Percentiles rank a stretch among this genome's conserved stretches.
These are phyloP conservation scores for Ciconia maguari DNA, from an alignment of 2,113 vertebrate genomes.

Conservation along the genomic window DNA sequence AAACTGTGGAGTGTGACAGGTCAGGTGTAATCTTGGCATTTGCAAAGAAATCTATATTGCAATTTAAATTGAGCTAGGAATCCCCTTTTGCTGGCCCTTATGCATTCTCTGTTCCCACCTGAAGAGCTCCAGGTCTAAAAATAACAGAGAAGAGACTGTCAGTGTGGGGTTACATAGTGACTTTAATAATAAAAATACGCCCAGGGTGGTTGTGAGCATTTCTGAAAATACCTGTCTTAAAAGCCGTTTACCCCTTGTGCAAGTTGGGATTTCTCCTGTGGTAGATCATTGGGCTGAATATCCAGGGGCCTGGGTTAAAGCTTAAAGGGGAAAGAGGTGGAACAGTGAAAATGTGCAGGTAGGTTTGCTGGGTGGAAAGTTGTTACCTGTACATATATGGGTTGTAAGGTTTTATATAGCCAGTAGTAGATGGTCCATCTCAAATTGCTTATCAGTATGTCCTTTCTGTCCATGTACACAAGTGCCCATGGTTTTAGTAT, in stretches of 20 bases:
- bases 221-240: background rate
- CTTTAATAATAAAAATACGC: background rate
- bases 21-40: background rate
- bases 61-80: background rate
- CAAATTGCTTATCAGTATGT: background rate
- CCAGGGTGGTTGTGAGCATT: background rate
- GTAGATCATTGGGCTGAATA: background rate
- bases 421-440: background rate
- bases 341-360: background rate
- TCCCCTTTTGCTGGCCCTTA: background rate
- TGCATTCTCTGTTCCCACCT: background rate
- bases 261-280: background rate
- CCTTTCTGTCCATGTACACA: fast-evolving
- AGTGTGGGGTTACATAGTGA: background rate
- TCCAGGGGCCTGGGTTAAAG: background rate
- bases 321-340: background rate
- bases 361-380: background rate
- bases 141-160: background rate
- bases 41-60: background rate
- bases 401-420: background rate
- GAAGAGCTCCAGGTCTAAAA: constrained; percentile 7
- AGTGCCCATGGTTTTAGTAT: background rate
- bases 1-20: background rate
- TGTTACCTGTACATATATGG: background rate
- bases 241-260: background rate